phyloP scores from a whole-genome alignment of 2,888 invertebrate species.

The Andrena flavipes region DNA sequence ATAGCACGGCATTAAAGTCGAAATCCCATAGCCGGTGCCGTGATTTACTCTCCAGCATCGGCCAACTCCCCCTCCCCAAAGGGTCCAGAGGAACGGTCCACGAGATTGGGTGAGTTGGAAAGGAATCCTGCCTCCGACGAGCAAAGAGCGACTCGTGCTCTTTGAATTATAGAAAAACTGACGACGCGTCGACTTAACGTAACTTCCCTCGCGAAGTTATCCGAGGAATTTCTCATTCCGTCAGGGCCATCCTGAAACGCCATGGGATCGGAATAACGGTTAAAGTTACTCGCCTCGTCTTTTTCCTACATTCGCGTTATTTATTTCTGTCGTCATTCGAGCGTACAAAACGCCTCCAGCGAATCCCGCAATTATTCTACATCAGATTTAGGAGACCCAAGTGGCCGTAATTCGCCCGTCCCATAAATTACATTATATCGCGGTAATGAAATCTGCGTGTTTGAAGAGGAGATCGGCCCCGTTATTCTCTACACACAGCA shows the following conservation, averaged over 20 bases:
- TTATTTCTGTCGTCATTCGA: background rate
- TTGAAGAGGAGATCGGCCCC: background rate
- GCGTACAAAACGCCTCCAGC: background rate
- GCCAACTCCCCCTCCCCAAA: background rate
- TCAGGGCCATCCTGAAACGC: background rate
- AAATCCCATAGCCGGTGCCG: background rate
- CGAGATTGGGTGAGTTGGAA: background rate
- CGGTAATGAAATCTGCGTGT: constrained; percentile 2
- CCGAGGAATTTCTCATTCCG: constrained; percentile 2
- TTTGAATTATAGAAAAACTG: constrained; percentile 19
- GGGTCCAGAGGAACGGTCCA: background rate
- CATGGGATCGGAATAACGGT: background rate
- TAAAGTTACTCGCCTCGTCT: background rate
- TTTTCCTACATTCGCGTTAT: background rate
- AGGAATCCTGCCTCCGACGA: background rate
- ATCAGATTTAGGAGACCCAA: no score
- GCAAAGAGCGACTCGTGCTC: background rate
- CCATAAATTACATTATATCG: constrained; percentile 7
- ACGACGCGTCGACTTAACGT: background rate
- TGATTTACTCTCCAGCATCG: background rate
- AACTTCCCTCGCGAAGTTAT: constrained; percentile 10
- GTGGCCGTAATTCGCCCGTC: background rate
- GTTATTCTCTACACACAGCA: background rate
- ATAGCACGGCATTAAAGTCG: constrained; percentile 15
- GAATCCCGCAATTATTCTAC: background rate